A percentile compares a stretch with the other conserved stretches of the same genome.
Conservation (phyloP, 2,113 vertebrate species). For the Pelecanoides urinatrix region DNA sequence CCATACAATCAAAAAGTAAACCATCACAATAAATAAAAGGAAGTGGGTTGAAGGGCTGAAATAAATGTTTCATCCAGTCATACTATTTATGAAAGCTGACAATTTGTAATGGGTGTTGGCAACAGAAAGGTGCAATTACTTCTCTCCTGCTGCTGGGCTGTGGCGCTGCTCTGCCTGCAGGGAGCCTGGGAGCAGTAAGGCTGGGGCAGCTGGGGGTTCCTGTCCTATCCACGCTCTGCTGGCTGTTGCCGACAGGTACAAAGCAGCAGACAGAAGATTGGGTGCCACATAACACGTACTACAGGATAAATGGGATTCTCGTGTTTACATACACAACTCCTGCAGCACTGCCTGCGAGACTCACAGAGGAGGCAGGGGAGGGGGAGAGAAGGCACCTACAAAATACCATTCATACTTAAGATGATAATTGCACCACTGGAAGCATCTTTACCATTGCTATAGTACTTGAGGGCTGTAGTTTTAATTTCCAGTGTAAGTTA, state of each 20-base stretch:
- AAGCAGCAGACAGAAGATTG: not conserved
- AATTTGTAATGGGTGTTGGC: not conserved
- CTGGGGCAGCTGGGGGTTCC: not conserved
- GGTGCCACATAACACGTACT: not conserved
- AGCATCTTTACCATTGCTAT: not conserved
- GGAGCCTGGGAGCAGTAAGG: not conserved
- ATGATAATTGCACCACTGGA: not conserved
- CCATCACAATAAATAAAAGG: not conserved
- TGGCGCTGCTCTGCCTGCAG: not conserved
- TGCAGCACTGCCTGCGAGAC: not conserved
- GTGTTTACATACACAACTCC: not conserved
- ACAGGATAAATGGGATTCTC: constrained; percentile 38
- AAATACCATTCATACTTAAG: constrained; percentile 2
- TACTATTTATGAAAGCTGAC: constrained; percentile 12
- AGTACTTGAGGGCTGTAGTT: not conserved
- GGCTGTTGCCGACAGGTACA: constrained; percentile 14
- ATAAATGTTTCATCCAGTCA: not conserved
- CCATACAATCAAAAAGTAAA: constrained; percentile 5
- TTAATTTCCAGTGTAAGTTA: constrained; percentile 71
- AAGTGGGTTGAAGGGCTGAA: not conserved
- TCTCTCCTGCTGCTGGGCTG: not conserved
- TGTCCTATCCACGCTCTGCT: not conserved
- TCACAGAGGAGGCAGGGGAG: not conserved
- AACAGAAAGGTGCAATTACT: constrained; percentile 10
- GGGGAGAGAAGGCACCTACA: not conserved